A percentile compares a stretch with the other conserved stretches of the same genome.
phyloP scores from a whole-genome alignment of 2,113 vertebrate species.

The Perognathus longimembris region DNA sequence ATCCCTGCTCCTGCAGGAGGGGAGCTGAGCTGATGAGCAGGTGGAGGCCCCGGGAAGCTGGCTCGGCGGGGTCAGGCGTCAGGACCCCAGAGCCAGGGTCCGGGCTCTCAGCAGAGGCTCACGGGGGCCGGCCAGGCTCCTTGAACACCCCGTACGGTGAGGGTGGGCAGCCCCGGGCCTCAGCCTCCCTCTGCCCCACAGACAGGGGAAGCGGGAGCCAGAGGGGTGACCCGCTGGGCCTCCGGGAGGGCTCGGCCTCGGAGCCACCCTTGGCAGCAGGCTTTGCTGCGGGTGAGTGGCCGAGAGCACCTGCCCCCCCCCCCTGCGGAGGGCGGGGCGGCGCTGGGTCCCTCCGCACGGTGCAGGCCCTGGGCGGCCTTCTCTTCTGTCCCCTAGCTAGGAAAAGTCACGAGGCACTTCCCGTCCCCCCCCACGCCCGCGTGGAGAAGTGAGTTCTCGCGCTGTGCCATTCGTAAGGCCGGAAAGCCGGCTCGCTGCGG shows the following conservation, averaged over 20 bases:
- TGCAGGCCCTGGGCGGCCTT: neutral
- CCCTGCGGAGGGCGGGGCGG: rapidly evolving
- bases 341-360: rapidly evolving
- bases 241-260: neutral
- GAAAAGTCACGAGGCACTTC: too few species aligned
- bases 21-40: neutral
- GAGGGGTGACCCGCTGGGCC: neutral
- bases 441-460: rapidly evolving
- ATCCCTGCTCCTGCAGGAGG: rapidly evolving
- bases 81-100: neutral
- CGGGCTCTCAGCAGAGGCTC: too few species aligned
- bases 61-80: too few species aligned
- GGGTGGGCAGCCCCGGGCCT: neutral
- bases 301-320: too few species aligned
- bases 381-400: too few species aligned
- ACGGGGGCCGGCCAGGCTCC: neutral
- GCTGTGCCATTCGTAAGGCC: neutral
- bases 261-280: too few species aligned
- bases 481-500: too few species aligned
- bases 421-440: too few species aligned
- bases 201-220: rapidly evolving
- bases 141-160: rapidly evolving
- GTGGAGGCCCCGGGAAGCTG: rapidly evolving
- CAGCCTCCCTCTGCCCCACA: rapidly evolving
- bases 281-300: too few species aligned